These are phyloP conservation scores for Centropus unirufus DNA, from an alignment of 2,113 vertebrate species.

Conservation along the genomic window DNA sequence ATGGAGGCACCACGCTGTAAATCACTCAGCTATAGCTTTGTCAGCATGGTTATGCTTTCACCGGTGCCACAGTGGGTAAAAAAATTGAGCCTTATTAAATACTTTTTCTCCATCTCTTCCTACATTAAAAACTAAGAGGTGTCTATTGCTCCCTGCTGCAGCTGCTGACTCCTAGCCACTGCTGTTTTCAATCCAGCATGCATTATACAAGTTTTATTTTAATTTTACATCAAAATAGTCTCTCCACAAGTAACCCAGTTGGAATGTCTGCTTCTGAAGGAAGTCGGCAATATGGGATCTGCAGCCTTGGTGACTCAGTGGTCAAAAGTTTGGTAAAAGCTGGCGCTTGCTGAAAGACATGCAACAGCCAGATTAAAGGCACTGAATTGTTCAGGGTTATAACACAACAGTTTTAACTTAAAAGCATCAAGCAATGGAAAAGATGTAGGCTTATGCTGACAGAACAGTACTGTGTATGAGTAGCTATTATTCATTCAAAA, in stretches of 20 bases:
- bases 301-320: not conserved
- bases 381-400: not conserved
- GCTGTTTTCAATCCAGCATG: not conserved
- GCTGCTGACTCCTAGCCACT: not conserved
- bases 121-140: not conserved
- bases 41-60: not conserved
- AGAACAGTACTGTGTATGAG: not conserved
- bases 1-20: not conserved
- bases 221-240: not conserved
- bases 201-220: slow-evolving; percentile 10
- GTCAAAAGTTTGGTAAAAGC: not conserved
- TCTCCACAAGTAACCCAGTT: not conserved
- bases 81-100: not conserved
- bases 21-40: not conserved
- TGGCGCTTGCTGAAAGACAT: not conserved
- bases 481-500: not conserved
- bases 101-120: not conserved
- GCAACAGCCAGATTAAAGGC: not conserved
- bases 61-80: not conserved
- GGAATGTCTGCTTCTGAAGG: slow-evolving; percentile 6
- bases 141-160: not conserved
- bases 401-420: not conserved
- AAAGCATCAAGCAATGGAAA: not conserved
- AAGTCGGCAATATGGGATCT: not conserved
- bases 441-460: not conserved